Evolutionary conservation across 2,113 vertebrate genomes (phyloP).

Genomic region (Ptilorrhoa leucosticta): DNA sequence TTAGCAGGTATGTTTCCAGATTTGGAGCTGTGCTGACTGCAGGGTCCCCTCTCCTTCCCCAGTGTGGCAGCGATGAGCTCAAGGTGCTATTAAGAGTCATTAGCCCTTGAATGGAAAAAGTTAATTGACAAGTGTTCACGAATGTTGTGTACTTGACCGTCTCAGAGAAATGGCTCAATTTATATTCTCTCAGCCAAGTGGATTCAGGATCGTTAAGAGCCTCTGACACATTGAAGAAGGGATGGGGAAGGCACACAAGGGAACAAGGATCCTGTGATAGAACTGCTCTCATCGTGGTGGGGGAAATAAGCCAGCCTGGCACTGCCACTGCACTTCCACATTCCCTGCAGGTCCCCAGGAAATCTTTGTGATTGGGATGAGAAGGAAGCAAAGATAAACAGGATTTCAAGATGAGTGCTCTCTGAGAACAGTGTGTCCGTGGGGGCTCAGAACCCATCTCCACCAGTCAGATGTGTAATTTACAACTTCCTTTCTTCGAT

Average conservation of each 20-base stretch:
- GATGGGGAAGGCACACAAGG: not conserved
- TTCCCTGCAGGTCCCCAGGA: not conserved
- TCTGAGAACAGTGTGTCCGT: not conserved
- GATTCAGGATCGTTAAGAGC: not conserved
- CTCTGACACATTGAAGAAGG: not conserved
- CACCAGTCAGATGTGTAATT: not conserved
- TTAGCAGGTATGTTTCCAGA: not conserved
- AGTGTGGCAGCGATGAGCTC: rapidly evolving
- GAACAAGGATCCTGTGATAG: rapidly evolving
- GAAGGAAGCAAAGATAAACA: not conserved
- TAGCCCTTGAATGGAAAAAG: not conserved
- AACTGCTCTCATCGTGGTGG: not conserved
- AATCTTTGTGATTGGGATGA: not conserved
- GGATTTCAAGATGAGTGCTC: not conserved
- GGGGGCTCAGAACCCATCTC: not conserved
- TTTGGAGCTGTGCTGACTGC: not conserved
- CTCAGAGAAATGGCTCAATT: not conserved
- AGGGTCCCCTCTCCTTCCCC: not conserved
- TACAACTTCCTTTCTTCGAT: not conserved
- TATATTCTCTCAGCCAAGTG: not conserved
- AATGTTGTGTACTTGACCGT: not conserved
- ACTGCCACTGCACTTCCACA: not conserved
- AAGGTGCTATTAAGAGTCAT: not conserved
- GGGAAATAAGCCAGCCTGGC: not conserved
- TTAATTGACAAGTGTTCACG: not conserved